Evolutionary conservation across 1,140 invertebrate genomes (phyloP), one percentile per base, ranked within the genome.

Genomic region (Helicorthomorpha holstii): DNA sequence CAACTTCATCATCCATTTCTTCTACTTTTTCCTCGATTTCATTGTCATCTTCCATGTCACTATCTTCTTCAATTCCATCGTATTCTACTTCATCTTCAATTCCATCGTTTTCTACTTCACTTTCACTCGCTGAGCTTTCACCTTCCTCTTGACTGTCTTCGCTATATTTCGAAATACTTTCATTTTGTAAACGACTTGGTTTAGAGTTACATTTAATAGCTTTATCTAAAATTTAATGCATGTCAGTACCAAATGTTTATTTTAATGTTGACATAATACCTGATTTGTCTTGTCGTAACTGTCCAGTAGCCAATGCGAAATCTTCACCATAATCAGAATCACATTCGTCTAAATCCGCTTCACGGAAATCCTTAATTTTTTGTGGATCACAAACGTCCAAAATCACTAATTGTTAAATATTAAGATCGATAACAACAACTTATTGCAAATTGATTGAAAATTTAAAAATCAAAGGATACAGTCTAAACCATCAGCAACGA

Each of bases 401-500:
- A n/a, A 3, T 21, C 42, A 1, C 26, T n/a, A n/a, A n/a, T n/a
- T n/a, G n/a, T n/a, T n/a, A n/a, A 4, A 12, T 2, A 29, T 48
- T 29, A 2, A 38, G 34, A 24, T 50, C 43, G 22, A 41, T 19
- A 50, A 26, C 38, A 3, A 19, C 25, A 24, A 47, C 24, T 24
- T 54, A 27, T 10, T 49, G 48, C 49, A 3, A 46, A 23, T 2
- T 14, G 25, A 44, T 34, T 21, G 3, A 38, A 41, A 4, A 45
- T 48, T 16, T 4, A 24, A 51, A 14, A 51, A 2, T 27, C 43
- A 73, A 77, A 80, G 75, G 75, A 85, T 84, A 85, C 85, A 92
- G 63, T 89, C 86, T 26, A 92, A 69, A 1, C 88, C 88, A 75
- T 91, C 87, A 49, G 73, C 69, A 41, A 74, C 63, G 68, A 92